Conservation (phyloP, 2,797 vertebrate genomes). For the Sparidentex hasta region DNA sequence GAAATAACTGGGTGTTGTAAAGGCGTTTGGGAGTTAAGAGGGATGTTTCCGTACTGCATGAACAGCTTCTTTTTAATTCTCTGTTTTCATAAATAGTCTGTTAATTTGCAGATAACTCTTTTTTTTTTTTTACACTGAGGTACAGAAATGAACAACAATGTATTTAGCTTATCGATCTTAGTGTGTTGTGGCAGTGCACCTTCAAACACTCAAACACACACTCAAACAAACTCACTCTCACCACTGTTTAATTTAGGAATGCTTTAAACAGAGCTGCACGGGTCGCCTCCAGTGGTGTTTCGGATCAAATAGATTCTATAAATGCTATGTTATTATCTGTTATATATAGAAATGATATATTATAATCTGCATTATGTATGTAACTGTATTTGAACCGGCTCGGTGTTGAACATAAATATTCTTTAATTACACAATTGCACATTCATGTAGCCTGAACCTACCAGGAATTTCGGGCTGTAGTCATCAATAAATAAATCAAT, state of each 20-base stretch:
- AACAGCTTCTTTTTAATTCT: slow-evolving; percentile 14
- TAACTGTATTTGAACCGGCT: slow-evolving; percentile 28
- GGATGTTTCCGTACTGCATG: slow-evolving; percentile 11
- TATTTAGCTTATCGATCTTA: slow-evolving; percentile 35
- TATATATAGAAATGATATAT: neutral
- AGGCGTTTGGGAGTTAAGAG: slow-evolving; percentile 4
- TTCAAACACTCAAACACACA: slow-evolving; percentile 18
- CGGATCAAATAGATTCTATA: slow-evolving; percentile 39
- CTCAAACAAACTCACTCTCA: slow-evolving; percentile 3
- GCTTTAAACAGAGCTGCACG: slow-evolving; percentile 35
- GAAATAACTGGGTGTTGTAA: slow-evolving; percentile 16
- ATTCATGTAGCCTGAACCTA: slow-evolving; percentile 65
- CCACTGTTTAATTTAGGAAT: slow-evolving; percentile 30
- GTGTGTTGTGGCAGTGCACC: slow-evolving; percentile 48
- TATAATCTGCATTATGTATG: slow-evolving; percentile 25
- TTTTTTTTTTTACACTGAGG: slow-evolving; percentile 7
- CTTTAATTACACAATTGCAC: slow-evolving; percentile 49
- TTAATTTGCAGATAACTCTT: slow-evolving; percentile 1
- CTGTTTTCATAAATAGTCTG: slow-evolving; percentile 16
- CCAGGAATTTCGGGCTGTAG: slow-evolving; percentile 61
- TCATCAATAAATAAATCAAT: slow-evolving; percentile 25
- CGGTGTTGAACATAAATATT: slow-evolving; percentile 8
- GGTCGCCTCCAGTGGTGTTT: slow-evolving; percentile 26
- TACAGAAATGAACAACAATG: slow-evolving; percentile 33
- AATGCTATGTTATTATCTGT: slow-evolving; percentile 6